Conservation (phyloP, 35 echinoderm and acorn worm genomes). For the Apostichopus californicus region DNA sequence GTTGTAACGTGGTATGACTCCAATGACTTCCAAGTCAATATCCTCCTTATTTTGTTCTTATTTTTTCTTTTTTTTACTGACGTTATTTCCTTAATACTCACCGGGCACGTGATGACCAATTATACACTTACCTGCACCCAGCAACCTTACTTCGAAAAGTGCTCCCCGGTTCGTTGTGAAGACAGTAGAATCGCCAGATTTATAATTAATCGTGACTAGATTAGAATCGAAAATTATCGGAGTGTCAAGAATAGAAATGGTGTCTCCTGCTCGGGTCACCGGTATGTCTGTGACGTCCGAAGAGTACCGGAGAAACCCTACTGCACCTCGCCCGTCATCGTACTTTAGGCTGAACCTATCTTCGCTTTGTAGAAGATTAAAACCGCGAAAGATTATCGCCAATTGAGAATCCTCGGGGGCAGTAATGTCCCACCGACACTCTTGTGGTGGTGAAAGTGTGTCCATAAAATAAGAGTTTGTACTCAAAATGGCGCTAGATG, state of each 20-base stretch:
- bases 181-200: neutral
- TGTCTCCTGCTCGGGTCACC: neutral
- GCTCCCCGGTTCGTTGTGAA: neutral
- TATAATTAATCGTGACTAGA: neutral
- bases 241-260: neutral
- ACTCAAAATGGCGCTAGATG: neutral
- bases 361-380: neutral
- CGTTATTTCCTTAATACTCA: neutral
- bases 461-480: neutral
- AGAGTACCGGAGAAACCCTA: neutral
- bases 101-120: neutral
- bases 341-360: neutral
- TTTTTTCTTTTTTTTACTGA: neutral
- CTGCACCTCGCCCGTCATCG: neutral
- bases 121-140: neutral
- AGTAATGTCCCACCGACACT: neutral
- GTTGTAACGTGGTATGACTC: too few species aligned
- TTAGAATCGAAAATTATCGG: neutral
- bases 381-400: neutral
- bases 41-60: neutral
- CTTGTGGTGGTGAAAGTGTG: neutral
- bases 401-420: neutral
- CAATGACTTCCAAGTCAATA: too few species aligned
- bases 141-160: neutral
- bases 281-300: conserved; percentile 3